Percentiles rank a stretch among this genome's conserved stretches.
Conservation (phyloP, 2,888 invertebrate genomes). For the Octonoba sinensis region DNA sequence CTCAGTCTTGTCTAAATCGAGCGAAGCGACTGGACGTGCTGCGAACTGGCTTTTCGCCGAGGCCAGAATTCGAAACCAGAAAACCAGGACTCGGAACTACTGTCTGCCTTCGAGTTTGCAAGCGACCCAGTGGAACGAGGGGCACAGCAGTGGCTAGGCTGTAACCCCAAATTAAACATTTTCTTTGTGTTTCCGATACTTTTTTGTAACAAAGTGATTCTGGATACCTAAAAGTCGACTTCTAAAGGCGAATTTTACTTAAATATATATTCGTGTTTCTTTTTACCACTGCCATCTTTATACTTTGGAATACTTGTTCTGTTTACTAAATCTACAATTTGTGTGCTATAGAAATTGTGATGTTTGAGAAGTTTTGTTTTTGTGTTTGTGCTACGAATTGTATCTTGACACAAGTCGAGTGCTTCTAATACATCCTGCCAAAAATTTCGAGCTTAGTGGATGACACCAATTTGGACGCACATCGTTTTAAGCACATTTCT, state of each 20-base stretch:
- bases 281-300: conserved; percentile 41
- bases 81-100: conserved; percentile 41
- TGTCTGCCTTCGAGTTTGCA: conserved; percentile 43
- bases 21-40: conserved; percentile 25
- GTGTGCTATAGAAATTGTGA: neutral
- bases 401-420: neutral
- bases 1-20: conserved; percentile 21
- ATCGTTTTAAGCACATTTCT: neutral
- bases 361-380: neutral
- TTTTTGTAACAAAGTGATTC: neutral
- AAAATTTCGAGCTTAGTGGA: conserved; percentile 43
- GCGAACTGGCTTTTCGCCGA: conserved; percentile 13
- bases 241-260: neutral
- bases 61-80: conserved; percentile 33
- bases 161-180: neutral
- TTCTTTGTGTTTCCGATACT: neutral
- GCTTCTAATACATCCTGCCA: conserved; percentile 40
- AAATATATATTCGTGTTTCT: too few species aligned
- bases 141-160: neutral
- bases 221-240: neutral
- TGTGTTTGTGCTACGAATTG: conserved; percentile 6
- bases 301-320: conserved; percentile 26
- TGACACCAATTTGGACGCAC: neutral
- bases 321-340: conserved; percentile 21
- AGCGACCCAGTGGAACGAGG: conserved; percentile 37